Base-by-base conservation (phyloP, 2,113 vertebrate genomes). In the Eclectus roratus region DNA sequence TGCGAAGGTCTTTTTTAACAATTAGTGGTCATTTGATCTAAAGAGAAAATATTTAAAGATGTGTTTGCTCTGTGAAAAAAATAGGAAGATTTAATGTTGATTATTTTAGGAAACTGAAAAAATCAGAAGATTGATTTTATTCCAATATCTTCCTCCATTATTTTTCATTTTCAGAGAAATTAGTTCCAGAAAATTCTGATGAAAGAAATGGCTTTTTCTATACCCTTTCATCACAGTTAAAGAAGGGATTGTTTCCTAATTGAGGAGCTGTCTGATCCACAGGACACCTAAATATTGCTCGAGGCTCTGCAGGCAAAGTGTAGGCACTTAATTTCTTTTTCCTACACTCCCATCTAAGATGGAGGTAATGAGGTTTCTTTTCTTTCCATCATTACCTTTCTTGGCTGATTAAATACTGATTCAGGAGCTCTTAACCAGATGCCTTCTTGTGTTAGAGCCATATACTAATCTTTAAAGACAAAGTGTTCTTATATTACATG, bases 391-490 rank as follows among this genome's bases (percentile, higher is more conserved):
- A 63, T 93, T 89, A 68, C 44, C 37, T 58, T 61, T 63, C n/a
- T 56, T 82, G 70, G 31, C n/a, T 94, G 86, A 88, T 91, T 90
- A 85, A 78, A 73, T 56, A 52, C n/a, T 79, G 55, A 79, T 82
- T 91, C 83, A 92, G 92, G 61, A 79, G 68, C 85, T 80, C 66
- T 80, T 83, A 76, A 47, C 24, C 52, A 93, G 31, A 25, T 71
- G 28, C 41, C 3, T 69, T 72, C 28, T 68, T 0, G 0, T 41
- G 33, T 74, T 89, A 80, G 7, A 80, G 8, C 13, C 0, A 0
- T 6, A 47, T 28, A 44, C 21, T 44, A 19, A 66, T 58, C 35
- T 83, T 80, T 76, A 60, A 80, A 70, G 46, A 43, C 20, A 80
- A 82, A 72, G 10, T 12, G 4, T 15, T 78, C 16, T 55, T 60